Conservation (phyloP, 2,888 invertebrate species). For the Pseudococcus longispinus region DNA sequence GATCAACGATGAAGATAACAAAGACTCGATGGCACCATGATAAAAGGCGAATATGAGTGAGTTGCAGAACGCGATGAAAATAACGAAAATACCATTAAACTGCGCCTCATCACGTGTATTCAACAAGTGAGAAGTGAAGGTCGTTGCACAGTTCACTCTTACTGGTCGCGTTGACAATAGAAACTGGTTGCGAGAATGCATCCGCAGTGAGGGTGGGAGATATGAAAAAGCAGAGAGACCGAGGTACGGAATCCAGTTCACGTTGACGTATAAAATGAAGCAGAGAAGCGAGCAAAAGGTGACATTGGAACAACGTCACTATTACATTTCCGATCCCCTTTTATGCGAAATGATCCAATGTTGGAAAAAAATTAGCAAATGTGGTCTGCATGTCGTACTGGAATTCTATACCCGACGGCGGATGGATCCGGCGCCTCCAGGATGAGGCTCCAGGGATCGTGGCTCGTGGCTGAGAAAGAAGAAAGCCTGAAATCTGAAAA, state of each 20-base stretch:
- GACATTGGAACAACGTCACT: background rate
- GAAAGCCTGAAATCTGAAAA: too few relatives aligned
- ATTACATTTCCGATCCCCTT: background rate
- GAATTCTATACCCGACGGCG: too few relatives aligned
- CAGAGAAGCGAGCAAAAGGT: background rate
- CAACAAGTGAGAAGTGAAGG: constrained; percentile 12
- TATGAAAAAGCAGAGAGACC: background rate
- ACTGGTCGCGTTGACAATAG: constrained; percentile 4
- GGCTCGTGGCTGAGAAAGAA: too few relatives aligned
- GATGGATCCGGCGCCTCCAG: too few relatives aligned
- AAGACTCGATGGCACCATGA: background rate
- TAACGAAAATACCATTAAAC: background rate
- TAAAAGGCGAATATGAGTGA: background rate
- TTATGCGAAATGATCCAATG: background rate
- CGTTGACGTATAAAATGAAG: background rate
- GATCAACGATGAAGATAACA: constrained; percentile 1
- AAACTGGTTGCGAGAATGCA: constrained; percentile 4
- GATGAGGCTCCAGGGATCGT: too few relatives aligned
- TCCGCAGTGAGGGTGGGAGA: background rate
- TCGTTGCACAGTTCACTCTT: constrained; percentile 4
- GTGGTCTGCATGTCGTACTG: background rate
- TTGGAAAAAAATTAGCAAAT: background rate
- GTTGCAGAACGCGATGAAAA: background rate
- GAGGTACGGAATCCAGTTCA: background rate
- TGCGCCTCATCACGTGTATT: constrained; percentile 4